Conservation (phyloP, 2,888 invertebrate species). For the Frankliniella fusca region DNA sequence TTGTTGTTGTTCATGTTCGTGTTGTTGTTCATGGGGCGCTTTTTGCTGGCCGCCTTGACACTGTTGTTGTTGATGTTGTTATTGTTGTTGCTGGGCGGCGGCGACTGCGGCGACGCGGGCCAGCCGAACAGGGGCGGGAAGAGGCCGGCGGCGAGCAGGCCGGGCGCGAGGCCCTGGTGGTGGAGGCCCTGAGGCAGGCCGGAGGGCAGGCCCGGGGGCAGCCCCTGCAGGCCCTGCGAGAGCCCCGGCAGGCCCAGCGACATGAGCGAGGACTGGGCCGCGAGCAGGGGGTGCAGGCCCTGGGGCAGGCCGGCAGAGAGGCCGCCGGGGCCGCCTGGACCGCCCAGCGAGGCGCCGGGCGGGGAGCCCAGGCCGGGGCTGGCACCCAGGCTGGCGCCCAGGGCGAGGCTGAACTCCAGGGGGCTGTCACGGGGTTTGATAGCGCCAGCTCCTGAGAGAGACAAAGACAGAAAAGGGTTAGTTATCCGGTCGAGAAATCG, state of each 20-base stretch:
- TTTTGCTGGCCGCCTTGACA: not conserved
- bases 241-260: not conserved
- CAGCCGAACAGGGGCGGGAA: slow-evolving; percentile 18
- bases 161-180: not conserved
- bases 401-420: not conserved
- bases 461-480: not conserved
- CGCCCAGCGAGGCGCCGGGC: not conserved
- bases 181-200: not conserved
- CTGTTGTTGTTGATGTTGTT: slow-evolving; percentile 6
- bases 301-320: not conserved
- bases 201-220: not conserved
- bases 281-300: slow-evolving; percentile 11
- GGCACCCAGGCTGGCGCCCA: not conserved
- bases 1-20: slow-evolving; percentile 1
- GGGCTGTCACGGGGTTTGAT: slow-evolving; percentile 4
- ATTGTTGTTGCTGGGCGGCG: not conserved
- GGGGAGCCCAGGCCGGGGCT: not conserved
- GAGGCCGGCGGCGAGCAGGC: slow-evolving; percentile 1
- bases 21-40: slow-evolving; percentile 10
- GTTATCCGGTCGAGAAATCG: too few species aligned
- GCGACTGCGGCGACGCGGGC: slow-evolving; percentile 14
- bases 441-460: not conserved
- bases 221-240: not conserved
- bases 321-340: too few species aligned
- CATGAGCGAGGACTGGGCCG: slow-evolving; percentile 3